Evolutionary conservation across 2,888 invertebrate species (phyloP), one percentile per base, ranked within the genome.

Genomic region (Seira ritae): DNA sequence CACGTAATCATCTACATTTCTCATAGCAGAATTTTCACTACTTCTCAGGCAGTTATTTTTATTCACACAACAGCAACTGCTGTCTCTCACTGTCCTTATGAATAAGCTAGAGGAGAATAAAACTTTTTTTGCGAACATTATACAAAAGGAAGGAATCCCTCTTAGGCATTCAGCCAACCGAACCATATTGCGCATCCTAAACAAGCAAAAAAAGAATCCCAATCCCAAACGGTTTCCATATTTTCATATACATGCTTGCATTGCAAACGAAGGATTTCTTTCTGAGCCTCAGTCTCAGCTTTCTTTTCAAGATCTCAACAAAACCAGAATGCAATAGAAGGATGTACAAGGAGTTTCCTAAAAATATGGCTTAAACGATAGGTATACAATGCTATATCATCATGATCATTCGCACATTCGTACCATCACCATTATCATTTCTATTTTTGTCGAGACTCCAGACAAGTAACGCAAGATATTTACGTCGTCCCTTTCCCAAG

Each of bases 181-280:
- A 66, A 66, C 22, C 23, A 20, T 37, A 66, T 65, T 65, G 66
- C 37, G 42, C 22, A 60, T 42, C 65, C 42, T 70, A 74, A 74
- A 66, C 23, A 66, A 74, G 20, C 55, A 55, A 62, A 74, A 65
- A 74, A 66, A n/a, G n/a, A n/a, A n/a, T n/a, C n/a, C n/a, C n/a
- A n/a, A 74, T 42, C 37, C 46, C 42, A 37, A 74, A 37, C 31
- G 66, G 31, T 74, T 74, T 69, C n/a, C 69, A 69, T 31, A 24
- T 65, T 65, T 74, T 20, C 66, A 8, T n/a, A 72, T 24, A 67
- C 22, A 15, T 42, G n/a, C n/a, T 70, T 70, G 50, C 31, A 50
- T n/a, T 50, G 50, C 12, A 50, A 50, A 50, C 50, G 3, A 50
- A 50, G 17, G 20, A 73, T 65, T 73, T 31, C 50, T 55, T 23